A percentile compares a stretch with the other conserved stretches of the same genome.
phyloP scores from a whole-genome alignment of 2,113 vertebrate genomes.

The Lichenostomus cassidix region DNA sequence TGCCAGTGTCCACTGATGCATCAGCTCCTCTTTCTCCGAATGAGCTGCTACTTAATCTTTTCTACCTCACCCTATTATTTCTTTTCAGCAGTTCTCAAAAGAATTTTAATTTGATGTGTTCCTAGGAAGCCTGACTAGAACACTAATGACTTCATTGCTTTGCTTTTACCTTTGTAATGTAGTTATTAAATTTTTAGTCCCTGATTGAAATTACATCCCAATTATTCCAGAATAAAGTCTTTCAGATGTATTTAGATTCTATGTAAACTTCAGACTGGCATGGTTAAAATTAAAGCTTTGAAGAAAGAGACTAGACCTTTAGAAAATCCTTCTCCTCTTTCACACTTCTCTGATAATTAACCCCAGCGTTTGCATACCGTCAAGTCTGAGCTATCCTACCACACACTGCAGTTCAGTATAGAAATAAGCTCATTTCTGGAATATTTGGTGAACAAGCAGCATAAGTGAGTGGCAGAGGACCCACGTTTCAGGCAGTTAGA shows the following conservation, averaged over 20 bases:
- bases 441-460: not conserved
- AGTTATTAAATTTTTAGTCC: slow-evolving; percentile 45
- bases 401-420: not conserved
- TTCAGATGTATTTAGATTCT: slow-evolving; percentile 41
- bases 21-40: not conserved
- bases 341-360: slow-evolving; percentile 44
- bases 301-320: slow-evolving; percentile 23
- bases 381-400: not conserved
- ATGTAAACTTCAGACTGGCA: slow-evolving; percentile 36
- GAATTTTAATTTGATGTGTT: not conserved
- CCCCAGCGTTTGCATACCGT: not conserved
- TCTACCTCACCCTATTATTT: not conserved
- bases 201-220: slow-evolving; percentile 50
- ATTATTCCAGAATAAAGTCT: slow-evolving; percentile 49
- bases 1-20: not conserved
- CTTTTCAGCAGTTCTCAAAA: slow-evolving; percentile 2
- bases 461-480: not conserved
- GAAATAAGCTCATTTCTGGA: not conserved
- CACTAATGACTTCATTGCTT: slow-evolving; percentile 36
- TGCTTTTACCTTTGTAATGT: slow-evolving; percentile 45
- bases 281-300: slow-evolving; percentile 39
- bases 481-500: not conserved
- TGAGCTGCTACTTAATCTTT: not conserved
- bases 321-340: slow-evolving; percentile 20
- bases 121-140: slow-evolving; percentile 7